Base-by-base conservation (phyloP, 2,113 vertebrate species). In the Cyprinodon brontotheroides region DNA sequence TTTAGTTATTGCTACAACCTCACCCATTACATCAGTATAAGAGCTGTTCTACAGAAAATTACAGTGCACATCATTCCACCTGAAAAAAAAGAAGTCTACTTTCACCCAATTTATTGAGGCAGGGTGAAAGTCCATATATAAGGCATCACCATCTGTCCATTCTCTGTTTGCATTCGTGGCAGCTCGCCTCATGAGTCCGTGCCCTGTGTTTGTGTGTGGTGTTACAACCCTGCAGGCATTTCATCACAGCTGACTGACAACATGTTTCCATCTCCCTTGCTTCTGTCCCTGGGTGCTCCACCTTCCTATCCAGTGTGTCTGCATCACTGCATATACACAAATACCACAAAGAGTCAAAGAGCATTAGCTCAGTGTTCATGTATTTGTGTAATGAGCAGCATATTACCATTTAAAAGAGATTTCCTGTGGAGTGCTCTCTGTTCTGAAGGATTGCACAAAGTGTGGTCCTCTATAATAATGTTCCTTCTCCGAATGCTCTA, bases 161-260 rank as follows among this genome's bases (percentile, higher is more conserved):
- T 40, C 13, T 70, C 61, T 67, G 64, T 70, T 38, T 68, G 67
- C 0, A 41, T 62, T 48, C 20, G 66, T 48, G 62, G 61, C 36
- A 59, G 68, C 71, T 83, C 71, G 59, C 63, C 41, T 80, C 61
- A 11, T 59, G 61, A 67, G 68, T 38, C 45, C 64, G 65, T 40
- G 47, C 14, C 0, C 39, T 13, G 71, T 75, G 74, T 80, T 40
- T 82, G 65, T 72, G 45, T 48, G 68, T 62, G 41, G 17, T 47
- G 36, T 67, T 75, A 61, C 39, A 39, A 62, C 74, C 78, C 86
- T 87, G 86, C 77, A 87, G 84, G 76, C 72, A 5, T 85, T 83
- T 77, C 68, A 89, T 87, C 81, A 72, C 73, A 87, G 83, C 74
- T 82, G 77, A 85, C 78, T 81, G 81, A 84, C 80, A 71, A 65